Percentiles rank a stretch among this genome's conserved stretches.
These are phyloP conservation scores for Tetragonula carbonaria DNA, from an alignment of 2,888 invertebrate species.

Conservation along the genomic window DNA sequence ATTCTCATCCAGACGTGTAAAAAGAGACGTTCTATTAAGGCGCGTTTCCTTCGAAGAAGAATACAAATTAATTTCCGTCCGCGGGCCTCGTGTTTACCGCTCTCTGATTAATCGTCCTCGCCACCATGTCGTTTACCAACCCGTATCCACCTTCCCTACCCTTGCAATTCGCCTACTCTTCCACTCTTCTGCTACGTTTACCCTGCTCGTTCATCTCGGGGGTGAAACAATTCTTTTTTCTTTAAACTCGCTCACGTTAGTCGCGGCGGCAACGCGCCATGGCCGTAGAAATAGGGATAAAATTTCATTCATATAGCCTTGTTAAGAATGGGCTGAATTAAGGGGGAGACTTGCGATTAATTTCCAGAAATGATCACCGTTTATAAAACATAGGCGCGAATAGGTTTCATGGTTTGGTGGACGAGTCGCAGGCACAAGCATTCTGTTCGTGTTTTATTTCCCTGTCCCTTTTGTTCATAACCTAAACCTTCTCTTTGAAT, in stretches of 20 bases:
- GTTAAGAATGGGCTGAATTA: too few species aligned
- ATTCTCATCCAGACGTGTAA: not conserved
- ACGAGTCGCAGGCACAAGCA: not conserved
- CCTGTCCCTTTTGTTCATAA: too few species aligned
- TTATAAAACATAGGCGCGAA: constrained; percentile 48
- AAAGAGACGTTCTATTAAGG: constrained; percentile 18
- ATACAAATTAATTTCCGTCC: constrained; percentile 48
- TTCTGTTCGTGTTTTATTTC: too few species aligned
- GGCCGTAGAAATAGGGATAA: constrained; percentile 30
- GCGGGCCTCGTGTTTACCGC: constrained; percentile 34
- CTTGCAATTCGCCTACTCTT: not conserved
- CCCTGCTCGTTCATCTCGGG: constrained; percentile 21
- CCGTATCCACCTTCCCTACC: not conserved
- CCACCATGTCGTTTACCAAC: constrained; percentile 15
- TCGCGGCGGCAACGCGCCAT: not conserved
- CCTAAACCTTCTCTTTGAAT: too few species aligned
- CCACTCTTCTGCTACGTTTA: not conserved
- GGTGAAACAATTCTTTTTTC: constrained; percentile 47
- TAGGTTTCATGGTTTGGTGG: constrained; percentile 39
- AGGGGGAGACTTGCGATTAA: constrained; percentile 48
- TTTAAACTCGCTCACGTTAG: constrained; percentile 44
- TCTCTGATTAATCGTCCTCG: constrained; percentile 44
- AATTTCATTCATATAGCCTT: constrained; percentile 42
- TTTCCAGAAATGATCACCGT: constrained; percentile 47
- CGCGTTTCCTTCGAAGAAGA: constrained; percentile 17